These are phyloP conservation scores for Heterotilapia buettikoferi DNA, from an alignment of 2,113 vertebrate species.

Conservation along the genomic window DNA sequence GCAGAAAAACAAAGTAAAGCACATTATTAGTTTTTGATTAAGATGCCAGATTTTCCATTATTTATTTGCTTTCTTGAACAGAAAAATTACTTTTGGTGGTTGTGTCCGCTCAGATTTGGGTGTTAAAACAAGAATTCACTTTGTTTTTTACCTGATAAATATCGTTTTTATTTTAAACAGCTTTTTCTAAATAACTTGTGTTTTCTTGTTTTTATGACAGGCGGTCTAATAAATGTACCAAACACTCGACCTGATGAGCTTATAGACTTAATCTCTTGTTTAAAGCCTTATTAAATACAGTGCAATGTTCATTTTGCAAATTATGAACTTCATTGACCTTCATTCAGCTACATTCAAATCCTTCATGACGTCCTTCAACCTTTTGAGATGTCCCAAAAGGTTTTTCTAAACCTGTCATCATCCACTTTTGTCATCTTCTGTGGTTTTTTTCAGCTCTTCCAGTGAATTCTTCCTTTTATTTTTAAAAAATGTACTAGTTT, in stretches of 20 bases:
- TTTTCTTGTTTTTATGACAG: neutral
- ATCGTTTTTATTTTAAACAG: rapidly evolving
- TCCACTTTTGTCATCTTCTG: neutral
- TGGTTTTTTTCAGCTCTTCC: neutral
- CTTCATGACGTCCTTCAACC: neutral
- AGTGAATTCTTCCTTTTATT: neutral
- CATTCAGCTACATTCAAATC: neutral
- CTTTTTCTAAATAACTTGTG: neutral
- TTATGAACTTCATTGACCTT: neutral
- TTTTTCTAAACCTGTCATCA: neutral
- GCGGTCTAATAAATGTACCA: neutral
- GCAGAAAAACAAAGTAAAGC: neutral
- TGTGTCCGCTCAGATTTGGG: rapidly evolving
- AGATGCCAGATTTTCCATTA: neutral
- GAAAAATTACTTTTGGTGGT: rapidly evolving
- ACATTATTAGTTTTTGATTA: rapidly evolving
- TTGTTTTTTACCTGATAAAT: neutral
- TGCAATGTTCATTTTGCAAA: neutral
- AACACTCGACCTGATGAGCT: neutral
- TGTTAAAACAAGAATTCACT: neutral
- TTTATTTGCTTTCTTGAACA: neutral
- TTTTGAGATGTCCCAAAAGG: neutral
- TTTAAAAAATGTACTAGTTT: rapidly evolving
- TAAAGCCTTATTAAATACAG: neutral
- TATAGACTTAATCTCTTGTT: neutral